A percentile compares a stretch with the other conserved stretches of the same genome.
Evolutionary conservation across 2,888 invertebrate genomes (phyloP).

Genomic region (Amiota mariae): DNA sequence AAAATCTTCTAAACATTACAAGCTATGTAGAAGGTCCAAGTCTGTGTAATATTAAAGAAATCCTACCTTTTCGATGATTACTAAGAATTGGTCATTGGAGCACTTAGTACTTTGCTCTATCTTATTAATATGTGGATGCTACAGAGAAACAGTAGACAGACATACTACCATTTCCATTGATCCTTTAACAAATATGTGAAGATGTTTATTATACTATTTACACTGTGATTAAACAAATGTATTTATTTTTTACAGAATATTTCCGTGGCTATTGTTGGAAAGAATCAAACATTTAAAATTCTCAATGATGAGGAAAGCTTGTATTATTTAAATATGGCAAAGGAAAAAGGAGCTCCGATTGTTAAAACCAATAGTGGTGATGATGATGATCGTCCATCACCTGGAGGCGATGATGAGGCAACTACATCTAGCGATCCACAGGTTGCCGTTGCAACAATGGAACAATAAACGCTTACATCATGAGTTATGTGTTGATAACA

Average conservation of each 20-base stretch:
- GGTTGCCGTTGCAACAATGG: slow-evolving; percentile 73
- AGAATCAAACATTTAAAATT: slow-evolving; percentile 85
- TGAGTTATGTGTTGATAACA: not conserved
- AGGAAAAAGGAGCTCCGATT: slow-evolving; percentile 60
- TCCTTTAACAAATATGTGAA: too few species aligned
- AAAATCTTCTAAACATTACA: too few species aligned
- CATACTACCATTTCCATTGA: slow-evolving; percentile 46
- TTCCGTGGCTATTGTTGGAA: slow-evolving; percentile 93
- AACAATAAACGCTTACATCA: slow-evolving; percentile 48
- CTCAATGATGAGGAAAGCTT: slow-evolving; percentile 82
- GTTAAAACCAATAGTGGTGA: slow-evolving; percentile 63
- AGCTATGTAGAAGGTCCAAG: too few species aligned
- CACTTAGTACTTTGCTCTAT: too few species aligned
- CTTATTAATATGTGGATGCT: slow-evolving; percentile 74
- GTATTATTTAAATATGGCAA: slow-evolving; percentile 64
- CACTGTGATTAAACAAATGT: slow-evolving; percentile 58
- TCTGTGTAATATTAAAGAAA: too few species aligned
- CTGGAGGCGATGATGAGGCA: slow-evolving; percentile 68
- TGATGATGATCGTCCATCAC: slow-evolving; percentile 72
- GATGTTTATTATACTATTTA: slow-evolving; percentile 68
- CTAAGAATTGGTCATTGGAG: too few species aligned
- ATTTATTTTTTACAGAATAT: slow-evolving; percentile 75
- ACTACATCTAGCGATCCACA: slow-evolving; percentile 72
- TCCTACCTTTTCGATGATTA: too few species aligned
- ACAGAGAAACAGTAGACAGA: slow-evolving; percentile 58